phyloP scores from a whole-genome alignment of 2,797 vertebrate species.

The Fistularia tabacaria region DNA sequence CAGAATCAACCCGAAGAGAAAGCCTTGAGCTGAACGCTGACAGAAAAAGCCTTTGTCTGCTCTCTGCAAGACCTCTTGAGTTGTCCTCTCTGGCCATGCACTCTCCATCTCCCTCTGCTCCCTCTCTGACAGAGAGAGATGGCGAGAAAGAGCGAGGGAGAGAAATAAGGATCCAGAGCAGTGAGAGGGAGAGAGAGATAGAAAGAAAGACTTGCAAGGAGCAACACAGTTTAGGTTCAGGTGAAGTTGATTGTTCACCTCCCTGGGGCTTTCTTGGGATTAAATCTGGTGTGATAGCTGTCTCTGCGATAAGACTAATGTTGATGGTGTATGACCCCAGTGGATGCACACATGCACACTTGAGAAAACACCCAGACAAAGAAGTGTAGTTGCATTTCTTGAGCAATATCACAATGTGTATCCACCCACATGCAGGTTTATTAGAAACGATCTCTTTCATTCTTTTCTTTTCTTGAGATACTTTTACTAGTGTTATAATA shows the following conservation, averaged over 20 bases:
- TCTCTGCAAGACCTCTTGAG: constrained; percentile 52
- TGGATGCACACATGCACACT: constrained; percentile 14
- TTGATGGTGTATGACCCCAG: constrained; percentile 45
- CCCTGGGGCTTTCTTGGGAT: constrained; percentile 58
- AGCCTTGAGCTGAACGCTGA: constrained; percentile 41
- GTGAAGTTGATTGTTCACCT: constrained; percentile 56
- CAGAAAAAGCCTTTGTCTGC: constrained; percentile 26
- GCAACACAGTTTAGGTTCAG: constrained; percentile 29
- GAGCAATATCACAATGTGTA: constrained; percentile 18
- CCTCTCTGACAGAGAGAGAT: too few species aligned
- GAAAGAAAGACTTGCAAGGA: background rate
- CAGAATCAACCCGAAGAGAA: constrained; percentile 40
- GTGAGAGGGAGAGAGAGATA: too few species aligned
- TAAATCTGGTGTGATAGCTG: constrained; percentile 64
- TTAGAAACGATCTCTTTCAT: constrained; percentile 12
- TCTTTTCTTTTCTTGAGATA: background rate
- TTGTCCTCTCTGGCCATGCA: constrained; percentile 30
- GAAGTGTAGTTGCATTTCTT: constrained; percentile 1
- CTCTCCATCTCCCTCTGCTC: constrained; percentile 6
- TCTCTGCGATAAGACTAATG: constrained; percentile 54
- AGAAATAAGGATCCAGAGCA: too few species aligned
- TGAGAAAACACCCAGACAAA: constrained; percentile 14
- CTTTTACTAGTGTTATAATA: constrained; percentile 3
- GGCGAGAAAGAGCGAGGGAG: too few species aligned
- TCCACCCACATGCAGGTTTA: constrained; percentile 3